Base-by-base conservation (phyloP, 2,797 vertebrate genomes). In the Synaphobranchus kaupii region DNA sequence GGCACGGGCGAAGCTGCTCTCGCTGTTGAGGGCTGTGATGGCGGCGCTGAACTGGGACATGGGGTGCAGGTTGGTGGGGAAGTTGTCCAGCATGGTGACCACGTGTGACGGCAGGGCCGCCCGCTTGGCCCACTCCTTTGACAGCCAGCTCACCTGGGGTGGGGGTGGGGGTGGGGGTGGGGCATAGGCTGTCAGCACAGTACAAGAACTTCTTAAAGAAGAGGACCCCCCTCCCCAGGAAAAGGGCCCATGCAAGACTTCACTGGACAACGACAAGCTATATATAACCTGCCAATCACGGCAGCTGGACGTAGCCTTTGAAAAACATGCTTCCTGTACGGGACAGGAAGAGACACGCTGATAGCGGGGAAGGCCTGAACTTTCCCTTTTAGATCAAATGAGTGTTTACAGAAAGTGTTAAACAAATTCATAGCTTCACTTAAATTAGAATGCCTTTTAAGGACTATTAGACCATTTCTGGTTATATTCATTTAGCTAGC, bases 31-130 rank as follows among this genome's bases (percentile, higher is more conserved):
- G 25, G 98, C 98, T 0, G 98, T 99, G 92, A 99, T 91, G 54
- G 98, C 97, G 0, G 98, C 97, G 7, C 98, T 99, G 92, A 99
- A 97, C 95, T 99, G 98, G 88, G 98, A 99, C 98, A 99, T 99
- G 89, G 98, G 98, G 93, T 99, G 98, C 85, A 99, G 95, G 93
- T 98, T 99, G 92, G 95, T 99, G 89, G 98, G 98, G 93, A 99
- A 99, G 90, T 99, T 99, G 92, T 99, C 98, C 95, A 99, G 90
- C 98, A 99, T 99, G 91, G 98, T 99, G 92, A 98, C 98, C 63
- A 99, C 98, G 0, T 99, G 98, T 20, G 98, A 99, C 85, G 98
- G 98, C 82, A 99, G 96, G 0, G 98, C 98, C 0, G 98, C 98
- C 0, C 98, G 96, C 89, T 97, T 98, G 0, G 98, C 98, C 98